A percentile compares a stretch with the other conserved stretches of the same genome.
phyloP scores from a whole-genome alignment of 2,113 vertebrate species.

The Grammomys dolichurus region DNA sequence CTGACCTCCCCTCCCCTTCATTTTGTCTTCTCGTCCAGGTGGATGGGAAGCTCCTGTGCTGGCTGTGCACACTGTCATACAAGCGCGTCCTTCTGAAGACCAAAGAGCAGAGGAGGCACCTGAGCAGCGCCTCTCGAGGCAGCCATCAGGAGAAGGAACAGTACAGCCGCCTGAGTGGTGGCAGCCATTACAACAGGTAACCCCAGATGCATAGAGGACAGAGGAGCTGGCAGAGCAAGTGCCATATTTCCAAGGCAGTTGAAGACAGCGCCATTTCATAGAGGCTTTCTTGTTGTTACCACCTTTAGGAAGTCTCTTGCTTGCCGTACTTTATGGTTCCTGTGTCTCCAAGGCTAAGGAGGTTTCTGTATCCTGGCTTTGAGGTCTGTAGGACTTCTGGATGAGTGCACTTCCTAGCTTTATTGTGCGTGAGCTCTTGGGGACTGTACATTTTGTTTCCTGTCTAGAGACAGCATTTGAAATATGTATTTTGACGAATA shows the following conservation, averaged over 20 bases:
- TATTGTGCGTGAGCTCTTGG: neutral
- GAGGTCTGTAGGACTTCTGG: slow-evolving; percentile 11
- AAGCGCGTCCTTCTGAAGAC: slow-evolving; percentile 90
- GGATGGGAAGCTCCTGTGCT: slow-evolving; percentile 90
- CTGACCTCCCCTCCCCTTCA: neutral
- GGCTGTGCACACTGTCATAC: slow-evolving; percentile 89
- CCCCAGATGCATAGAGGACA: neutral
- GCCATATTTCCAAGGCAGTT: neutral
- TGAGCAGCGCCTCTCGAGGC: slow-evolving; percentile 86
- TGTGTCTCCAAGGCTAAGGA: neutral
- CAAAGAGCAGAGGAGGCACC: slow-evolving; percentile 89
- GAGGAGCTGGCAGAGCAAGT: neutral
- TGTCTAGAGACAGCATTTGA: neutral
- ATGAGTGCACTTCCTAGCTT: neutral
- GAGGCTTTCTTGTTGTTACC: neutral
- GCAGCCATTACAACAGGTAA: slow-evolving; percentile 89
- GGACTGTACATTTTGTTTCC: slow-evolving; percentile 17
- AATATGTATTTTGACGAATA: slow-evolving; percentile 20
- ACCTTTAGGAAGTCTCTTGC: neutral
- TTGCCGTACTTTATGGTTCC: slow-evolving; percentile 39
- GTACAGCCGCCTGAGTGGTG: slow-evolving; percentile 85
- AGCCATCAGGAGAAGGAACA: slow-evolving; percentile 89
- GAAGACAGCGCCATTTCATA: neutral
- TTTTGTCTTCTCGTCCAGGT: slow-evolving; percentile 81
- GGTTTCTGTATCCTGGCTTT: neutral